These are phyloP conservation scores for Heteronetta atricapilla DNA, from an alignment of 2,113 vertebrate species.

Conservation along the genomic window DNA sequence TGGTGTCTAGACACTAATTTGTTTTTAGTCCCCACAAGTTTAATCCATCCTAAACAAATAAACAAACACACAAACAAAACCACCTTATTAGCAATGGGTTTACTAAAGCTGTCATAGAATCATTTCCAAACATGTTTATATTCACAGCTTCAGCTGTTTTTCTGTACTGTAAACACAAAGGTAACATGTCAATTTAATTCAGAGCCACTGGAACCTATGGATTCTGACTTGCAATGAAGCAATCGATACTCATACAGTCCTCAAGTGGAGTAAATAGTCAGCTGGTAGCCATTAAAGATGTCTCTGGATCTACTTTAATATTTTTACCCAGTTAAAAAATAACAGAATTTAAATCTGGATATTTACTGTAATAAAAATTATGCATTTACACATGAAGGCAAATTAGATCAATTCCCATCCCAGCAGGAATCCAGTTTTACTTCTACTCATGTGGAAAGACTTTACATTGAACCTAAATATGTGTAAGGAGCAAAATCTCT, in stretches of 20 bases:
- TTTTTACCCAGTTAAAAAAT: background rate
- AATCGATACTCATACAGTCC: background rate
- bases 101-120: slow-evolving; percentile 3
- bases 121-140: slow-evolving; percentile 7
- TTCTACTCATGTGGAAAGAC: background rate
- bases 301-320: background rate
- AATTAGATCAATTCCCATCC: background rate
- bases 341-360: background rate
- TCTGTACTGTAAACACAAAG: background rate
- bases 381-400: background rate
- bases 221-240: background rate
- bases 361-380: background rate
- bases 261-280: background rate
- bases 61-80: background rate
- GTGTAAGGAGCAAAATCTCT: rapidly evolving
- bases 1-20: slow-evolving; percentile 37
- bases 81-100: background rate
- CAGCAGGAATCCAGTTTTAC: background rate
- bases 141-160: slow-evolving; percentile 52
- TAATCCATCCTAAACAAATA: background rate
- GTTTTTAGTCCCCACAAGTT: background rate
- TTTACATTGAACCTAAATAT: background rate
- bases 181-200: background rate
- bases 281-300: background rate
- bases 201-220: background rate